Evolutionary conservation across 2,888 invertebrate genomes (phyloP).

Genomic region (Caenorhabditis macrosperma): DNA sequence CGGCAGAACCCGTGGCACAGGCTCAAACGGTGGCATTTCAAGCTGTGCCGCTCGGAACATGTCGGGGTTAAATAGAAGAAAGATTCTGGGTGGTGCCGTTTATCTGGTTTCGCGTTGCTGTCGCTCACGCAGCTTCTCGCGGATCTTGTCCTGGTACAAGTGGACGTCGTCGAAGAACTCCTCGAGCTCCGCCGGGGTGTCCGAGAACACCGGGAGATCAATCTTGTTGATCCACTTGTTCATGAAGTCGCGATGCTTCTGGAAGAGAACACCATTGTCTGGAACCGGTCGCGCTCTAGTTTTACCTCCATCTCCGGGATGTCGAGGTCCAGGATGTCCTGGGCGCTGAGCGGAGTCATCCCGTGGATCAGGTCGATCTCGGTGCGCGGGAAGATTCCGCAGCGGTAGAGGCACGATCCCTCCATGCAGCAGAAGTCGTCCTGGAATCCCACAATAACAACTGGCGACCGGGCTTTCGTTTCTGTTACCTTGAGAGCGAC

Average conservation of each 20-base stretch:
- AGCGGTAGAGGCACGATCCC: constrained; percentile 22
- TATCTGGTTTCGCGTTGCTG: neutral
- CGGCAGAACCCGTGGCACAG: constrained; percentile 16
- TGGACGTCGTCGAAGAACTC: constrained; percentile 25
- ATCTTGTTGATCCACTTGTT: neutral
- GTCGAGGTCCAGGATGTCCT: constrained; percentile 4
- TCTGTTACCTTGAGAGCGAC: neutral
- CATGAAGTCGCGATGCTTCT: constrained; percentile 19
- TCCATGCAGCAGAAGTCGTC: constrained; percentile 13
- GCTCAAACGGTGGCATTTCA: neutral
- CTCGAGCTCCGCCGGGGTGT: constrained; percentile 23
- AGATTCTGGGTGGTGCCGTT: neutral
- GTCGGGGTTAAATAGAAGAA: neutral
- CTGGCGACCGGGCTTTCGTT: too few species aligned
- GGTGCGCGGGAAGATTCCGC: constrained; percentile 9
- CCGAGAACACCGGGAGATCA: neutral
- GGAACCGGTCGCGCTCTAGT: neutral
- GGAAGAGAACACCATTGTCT: neutral
- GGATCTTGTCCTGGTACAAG: constrained; percentile 10
- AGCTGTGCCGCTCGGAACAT: neutral
- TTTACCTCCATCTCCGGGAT: constrained; percentile 19
- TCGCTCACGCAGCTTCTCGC: neutral
- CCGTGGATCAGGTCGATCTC: constrained; percentile 33
- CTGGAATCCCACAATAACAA: neutral
- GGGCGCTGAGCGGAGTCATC: constrained; percentile 7